phyloP scores from a whole-genome alignment of 1,140 invertebrate species.

The Mycetomoellerius zeteki region DNA sequence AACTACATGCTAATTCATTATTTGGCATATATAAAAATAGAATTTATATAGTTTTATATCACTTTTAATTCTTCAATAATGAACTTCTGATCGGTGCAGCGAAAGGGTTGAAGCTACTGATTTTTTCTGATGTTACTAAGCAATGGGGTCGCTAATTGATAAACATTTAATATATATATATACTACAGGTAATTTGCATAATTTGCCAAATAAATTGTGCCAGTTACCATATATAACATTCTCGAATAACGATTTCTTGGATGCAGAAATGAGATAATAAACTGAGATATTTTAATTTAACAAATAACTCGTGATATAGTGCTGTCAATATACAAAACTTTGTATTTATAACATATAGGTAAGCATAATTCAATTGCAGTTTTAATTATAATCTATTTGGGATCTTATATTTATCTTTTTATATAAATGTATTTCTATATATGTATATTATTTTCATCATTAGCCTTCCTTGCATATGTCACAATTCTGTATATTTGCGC shows the following conservation, averaged over 20 bases:
- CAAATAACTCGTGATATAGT: constrained; percentile 57
- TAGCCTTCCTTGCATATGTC: constrained; percentile 25
- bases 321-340: constrained; percentile 23
- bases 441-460: constrained; percentile 47
- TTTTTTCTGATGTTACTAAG: neutral
- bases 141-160: neutral
- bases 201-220: neutral
- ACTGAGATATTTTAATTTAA: constrained; percentile 81
- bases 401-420: constrained; percentile 17
- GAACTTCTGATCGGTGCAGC: constrained; percentile 9
- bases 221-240: neutral
- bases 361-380: constrained; percentile 51
- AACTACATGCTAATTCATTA: neutral
- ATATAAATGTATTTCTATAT: constrained; percentile 5
- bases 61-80: constrained; percentile 19
- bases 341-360: constrained; percentile 37
- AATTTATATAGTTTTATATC: constrained; percentile 11
- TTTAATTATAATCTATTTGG: constrained; percentile 52
- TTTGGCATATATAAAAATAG: neutral
- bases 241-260: constrained; percentile 76
- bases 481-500: constrained; percentile 41
- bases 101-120: constrained; percentile 14
- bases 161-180: neutral
- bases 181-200: neutral
- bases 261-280: constrained; percentile 79